Conservation (phyloP, 2,797 vertebrate species). For the Sebastes hopkinsi region DNA sequence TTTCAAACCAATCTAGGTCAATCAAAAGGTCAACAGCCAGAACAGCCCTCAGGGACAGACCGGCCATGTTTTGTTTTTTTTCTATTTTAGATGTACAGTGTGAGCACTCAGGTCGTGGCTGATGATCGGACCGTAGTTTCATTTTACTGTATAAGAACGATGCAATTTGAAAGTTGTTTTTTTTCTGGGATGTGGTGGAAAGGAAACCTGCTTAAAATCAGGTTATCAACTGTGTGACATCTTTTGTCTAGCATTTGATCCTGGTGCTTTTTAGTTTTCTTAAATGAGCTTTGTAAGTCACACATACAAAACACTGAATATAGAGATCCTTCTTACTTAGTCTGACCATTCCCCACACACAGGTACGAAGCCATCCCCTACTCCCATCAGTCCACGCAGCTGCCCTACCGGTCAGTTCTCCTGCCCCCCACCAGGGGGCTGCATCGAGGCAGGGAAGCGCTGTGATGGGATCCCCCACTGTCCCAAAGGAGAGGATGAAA, state of each 20-base stretch:
- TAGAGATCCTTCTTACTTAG: neutral
- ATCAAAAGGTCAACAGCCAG: too few species aligned
- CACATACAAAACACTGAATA: neutral
- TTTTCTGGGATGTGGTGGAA: neutral
- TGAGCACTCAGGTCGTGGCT: too few species aligned
- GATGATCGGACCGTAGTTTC: too few species aligned
- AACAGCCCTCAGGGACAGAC: fast-evolving
- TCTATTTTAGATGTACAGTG: too few species aligned
- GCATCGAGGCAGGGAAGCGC: conserved; percentile 68
- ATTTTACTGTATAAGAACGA: too few species aligned
- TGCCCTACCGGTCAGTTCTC: conserved; percentile 82
- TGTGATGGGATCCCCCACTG: conserved; percentile 86
- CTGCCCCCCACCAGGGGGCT: conserved; percentile 81
- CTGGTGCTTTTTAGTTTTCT: neutral
- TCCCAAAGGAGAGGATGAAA: conserved; percentile 83
- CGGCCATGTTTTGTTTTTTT: too few species aligned
- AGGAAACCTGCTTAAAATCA: neutral
- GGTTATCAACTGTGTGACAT: neutral
- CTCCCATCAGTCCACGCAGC: conserved; percentile 60
- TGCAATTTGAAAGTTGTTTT: neutral
- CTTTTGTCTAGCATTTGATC: neutral
- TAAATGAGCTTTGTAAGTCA: neutral
- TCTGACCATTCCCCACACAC: neutral
- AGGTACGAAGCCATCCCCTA: conserved; percentile 72
- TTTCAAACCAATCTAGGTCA: too few species aligned